These are phyloP conservation scores for Dallia pectoralis DNA, from an alignment of 2,797 vertebrate genomes.

Conservation along the genomic window DNA sequence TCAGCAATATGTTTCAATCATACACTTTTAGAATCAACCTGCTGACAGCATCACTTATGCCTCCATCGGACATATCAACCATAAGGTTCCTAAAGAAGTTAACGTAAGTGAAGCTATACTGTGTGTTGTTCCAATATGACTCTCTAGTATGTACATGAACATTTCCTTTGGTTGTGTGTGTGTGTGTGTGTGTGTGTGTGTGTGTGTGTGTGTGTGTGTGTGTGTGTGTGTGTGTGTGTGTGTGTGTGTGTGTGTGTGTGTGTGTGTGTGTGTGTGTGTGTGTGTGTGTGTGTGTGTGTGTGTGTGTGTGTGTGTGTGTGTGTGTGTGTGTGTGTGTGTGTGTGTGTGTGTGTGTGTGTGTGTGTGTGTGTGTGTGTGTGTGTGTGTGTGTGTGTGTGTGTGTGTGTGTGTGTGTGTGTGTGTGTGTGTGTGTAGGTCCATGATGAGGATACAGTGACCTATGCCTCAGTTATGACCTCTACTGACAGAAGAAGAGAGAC, in stretches of 20 bases:
- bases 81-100: background rate
- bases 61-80: background rate
- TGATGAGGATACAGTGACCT: background rate
- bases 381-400: background rate
- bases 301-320: background rate
- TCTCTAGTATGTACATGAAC: background rate
- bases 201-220: background rate
- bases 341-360: too few species aligned
- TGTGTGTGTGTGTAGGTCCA: background rate
- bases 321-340: too few species aligned
- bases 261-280: background rate
- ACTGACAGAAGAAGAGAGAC: background rate
- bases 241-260: background rate
- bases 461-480: background rate
- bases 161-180: background rate
- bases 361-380: too few species aligned
- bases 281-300: background rate
- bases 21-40: background rate
- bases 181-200: background rate
- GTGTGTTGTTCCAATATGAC: background rate
- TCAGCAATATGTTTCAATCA: background rate
- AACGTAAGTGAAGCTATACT: background rate
- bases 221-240: background rate
- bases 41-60: slow-evolving; percentile 9
- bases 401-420: background rate